Evolutionary conservation across 2,888 invertebrate species (phyloP).

Genomic region (Drosophila kanekoi): DNA sequence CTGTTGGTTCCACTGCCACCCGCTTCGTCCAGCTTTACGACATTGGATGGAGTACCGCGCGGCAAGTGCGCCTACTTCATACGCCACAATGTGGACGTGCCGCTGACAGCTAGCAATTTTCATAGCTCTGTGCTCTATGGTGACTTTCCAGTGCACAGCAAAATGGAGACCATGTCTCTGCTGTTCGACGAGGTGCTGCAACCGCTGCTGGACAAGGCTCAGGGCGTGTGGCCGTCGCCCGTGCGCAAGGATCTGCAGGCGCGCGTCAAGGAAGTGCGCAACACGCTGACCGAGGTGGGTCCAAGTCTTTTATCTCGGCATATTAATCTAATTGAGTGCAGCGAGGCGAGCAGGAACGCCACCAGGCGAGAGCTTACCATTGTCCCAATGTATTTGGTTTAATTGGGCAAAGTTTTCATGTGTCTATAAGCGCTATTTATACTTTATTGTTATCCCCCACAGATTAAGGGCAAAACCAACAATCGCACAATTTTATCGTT

Average conservation of each 20-base stretch:
- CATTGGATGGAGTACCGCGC: constrained; percentile 83
- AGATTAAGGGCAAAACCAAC: constrained; percentile 90
- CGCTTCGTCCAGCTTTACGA: constrained; percentile 82
- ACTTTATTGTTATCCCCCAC: constrained; percentile 78
- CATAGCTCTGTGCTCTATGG: constrained; percentile 88
- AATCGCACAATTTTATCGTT: constrained; percentile 95
- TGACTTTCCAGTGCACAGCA: constrained; percentile 89
- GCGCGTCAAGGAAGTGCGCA: constrained; percentile 89
- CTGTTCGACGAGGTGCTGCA: constrained; percentile 91
- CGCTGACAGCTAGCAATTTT: constrained; percentile 83
- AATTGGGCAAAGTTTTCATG: constrained; percentile 81
- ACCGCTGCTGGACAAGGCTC: constrained; percentile 90
- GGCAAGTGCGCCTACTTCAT: constrained; percentile 87
- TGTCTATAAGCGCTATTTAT: constrained; percentile 68
- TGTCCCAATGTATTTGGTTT: constrained; percentile 61
- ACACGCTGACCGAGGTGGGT: constrained; percentile 82
- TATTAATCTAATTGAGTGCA: constrained; percentile 79
- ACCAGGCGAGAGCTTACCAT: constrained; percentile 3
- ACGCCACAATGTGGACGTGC: constrained; percentile 59
- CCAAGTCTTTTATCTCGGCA: constrained; percentile 48
- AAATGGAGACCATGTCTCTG: constrained; percentile 89
- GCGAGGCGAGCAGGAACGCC: constrained; percentile 23
- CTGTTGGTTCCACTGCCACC: constrained; percentile 78
- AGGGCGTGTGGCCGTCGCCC: constrained; percentile 90
- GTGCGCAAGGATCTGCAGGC: constrained; percentile 89